Evolutionary conservation across 2,888 invertebrate genomes (phyloP), one percentile per base, ranked within the genome.

Genomic region (Odontocerum albicorne): DNA sequence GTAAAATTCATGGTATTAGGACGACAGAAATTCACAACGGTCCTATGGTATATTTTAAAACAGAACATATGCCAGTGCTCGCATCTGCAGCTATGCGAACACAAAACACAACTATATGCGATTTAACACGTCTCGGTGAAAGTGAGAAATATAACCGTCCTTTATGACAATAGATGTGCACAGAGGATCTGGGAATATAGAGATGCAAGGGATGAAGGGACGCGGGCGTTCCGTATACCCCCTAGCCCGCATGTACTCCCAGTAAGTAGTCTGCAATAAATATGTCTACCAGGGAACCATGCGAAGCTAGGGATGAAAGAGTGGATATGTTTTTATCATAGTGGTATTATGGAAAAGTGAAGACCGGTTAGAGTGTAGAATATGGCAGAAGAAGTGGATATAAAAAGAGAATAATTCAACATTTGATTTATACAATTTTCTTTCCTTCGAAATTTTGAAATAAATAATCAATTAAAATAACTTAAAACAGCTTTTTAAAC

Each of bases 81-180:
- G n/a, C n/a, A n/a, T n/a, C n/a, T n/a, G n/a, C n/a, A n/a, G n/a
- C n/a, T n/a, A n/a, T n/a, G n/a, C n/a, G n/a, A n/a, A n/a, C n/a
- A n/a, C n/a, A n/a, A 21, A 55, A 38, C 43, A 49, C 44, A 55
- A 44, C 59, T 42, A 47, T 49, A 47, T 53, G 43, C 59, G 56
- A 59, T 59, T 59, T 59, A 59, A 39, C 60, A 51, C 60, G 59
- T 59, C 52, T 22, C n/a, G 17, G 15, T 19, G 47, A 52, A 57
- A 60, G 60, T 60, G 60, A 57, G 60, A 60, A 57, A 57, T 60
- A 60, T 57, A 38, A 39, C 50, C 44, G 38, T 44, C 49, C 40
- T 50, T 60, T 57, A 60, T 60, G 60, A 60, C 60, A 60, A 60
- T 57, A 45, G 38, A 60, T 60, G 60, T 54, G 42, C 35, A 15